Evolutionary conservation across 2,888 invertebrate genomes (phyloP), one percentile per base, ranked within the genome.

Genomic region (Morpho deidamia): DNA sequence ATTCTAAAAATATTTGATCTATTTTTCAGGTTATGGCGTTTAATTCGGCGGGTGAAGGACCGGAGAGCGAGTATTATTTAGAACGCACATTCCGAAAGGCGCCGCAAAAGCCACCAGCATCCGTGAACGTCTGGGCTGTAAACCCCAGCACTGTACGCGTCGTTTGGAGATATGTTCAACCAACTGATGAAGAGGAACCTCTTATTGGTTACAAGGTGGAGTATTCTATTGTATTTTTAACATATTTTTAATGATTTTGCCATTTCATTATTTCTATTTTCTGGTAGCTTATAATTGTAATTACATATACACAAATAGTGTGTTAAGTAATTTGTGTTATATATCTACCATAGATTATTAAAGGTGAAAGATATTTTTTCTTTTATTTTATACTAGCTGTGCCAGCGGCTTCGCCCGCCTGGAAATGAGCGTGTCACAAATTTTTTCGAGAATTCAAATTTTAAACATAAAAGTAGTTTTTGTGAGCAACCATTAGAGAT

Each of bases 21-120:
- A 32, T 40, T 44, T 62, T 61, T 8, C 52, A 89, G 89, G 89
- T 96, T 1, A 98, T 98, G 97, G 98, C 97, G 0, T 98, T 96
- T 72, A 99, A 99, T 87, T 93, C 95, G 0, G 99, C 98, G 4
- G 99, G 99, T 1, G 97, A 97, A 80, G 98, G 98, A 4, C 97
- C 97, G 0, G 98, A 98, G 78, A 97, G 97, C 84, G 97, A 98
- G 89, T 91, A 95, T 41, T 96, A 92, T 75, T 83, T 95, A 60
- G 96, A 97, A 80, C 92, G 97, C 57, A 97, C 97, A 8, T 97
- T 93, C 81, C 93, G 96, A 51, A 96, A 96, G 84, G 97, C 98
- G 7, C 99, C 99, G 0, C 96, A 97, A 74, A 96, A 97, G 80
- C 97, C 98, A 14, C 99, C 99, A 1, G 96, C 97, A 1, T 95